Conservation (phyloP, 2,113 vertebrate species). For the Anguilla rostrata region DNA sequence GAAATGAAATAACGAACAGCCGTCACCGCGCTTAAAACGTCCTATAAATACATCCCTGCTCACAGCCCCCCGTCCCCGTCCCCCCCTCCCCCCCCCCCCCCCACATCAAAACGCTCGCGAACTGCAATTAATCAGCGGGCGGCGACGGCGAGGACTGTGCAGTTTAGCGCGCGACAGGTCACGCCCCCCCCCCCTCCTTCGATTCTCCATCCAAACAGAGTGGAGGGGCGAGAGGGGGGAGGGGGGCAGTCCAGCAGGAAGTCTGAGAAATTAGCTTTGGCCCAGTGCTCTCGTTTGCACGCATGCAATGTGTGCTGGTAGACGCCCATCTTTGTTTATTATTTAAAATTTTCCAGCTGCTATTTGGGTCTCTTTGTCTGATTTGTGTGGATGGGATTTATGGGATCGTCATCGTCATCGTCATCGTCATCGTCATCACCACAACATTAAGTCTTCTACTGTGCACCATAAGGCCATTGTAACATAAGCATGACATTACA, state of each 20-base stretch:
- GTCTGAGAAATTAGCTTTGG: background rate
- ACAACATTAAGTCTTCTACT: too few species aligned
- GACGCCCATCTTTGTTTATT: background rate
- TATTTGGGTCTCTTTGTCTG: background rate
- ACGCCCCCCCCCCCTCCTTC: background rate
- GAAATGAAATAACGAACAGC: conserved; percentile 7
- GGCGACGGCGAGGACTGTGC: background rate
- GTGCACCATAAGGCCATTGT: too few species aligned
- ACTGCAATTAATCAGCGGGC: background rate
- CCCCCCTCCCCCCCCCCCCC: background rate
- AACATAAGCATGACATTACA: too few species aligned
- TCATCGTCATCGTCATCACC: too few species aligned
- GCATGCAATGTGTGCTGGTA: background rate
- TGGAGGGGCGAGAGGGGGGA: too few species aligned
- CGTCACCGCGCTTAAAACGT: background rate
- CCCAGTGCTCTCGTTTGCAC: background rate
- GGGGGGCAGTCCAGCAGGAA: background rate
- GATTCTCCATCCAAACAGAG: background rate
- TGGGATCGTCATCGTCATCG: background rate
- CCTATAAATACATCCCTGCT: background rate
- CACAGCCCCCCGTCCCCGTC: background rate
- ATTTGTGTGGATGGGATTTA: background rate
- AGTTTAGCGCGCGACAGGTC: background rate
- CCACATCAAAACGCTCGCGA: conserved; percentile 1
- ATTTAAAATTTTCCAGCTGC: background rate